These are phyloP conservation scores for Geotrypetes seraphini DNA, from an alignment of 2,797 vertebrate species.

Conservation along the genomic window DNA sequence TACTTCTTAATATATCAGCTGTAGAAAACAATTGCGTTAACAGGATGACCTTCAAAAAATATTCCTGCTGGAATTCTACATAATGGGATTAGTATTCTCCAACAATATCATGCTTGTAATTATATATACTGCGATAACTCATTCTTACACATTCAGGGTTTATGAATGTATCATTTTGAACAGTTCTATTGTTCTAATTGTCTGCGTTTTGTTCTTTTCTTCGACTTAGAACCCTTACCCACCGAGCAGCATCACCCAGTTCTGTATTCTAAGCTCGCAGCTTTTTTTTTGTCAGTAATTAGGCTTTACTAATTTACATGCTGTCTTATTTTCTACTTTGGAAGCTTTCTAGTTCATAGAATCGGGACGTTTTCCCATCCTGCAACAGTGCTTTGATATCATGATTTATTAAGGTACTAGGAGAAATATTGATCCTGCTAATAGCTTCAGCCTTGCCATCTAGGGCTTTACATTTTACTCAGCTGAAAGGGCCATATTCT, in stretches of 20 bases:
- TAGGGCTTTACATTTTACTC: conserved; percentile 55
- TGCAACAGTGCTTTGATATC: conserved; percentile 49
- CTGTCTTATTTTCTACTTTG: conserved; percentile 45
- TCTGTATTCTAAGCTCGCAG: conserved; percentile 26
- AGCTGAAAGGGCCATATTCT: conserved; percentile 45
- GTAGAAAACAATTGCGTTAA: too few species aligned
- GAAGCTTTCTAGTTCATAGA: conserved; percentile 35
- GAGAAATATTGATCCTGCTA: conserved; percentile 61
- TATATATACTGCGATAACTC: too few species aligned
- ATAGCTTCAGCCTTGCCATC: conserved; percentile 55
- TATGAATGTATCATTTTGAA: too few species aligned
- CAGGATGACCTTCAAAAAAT: too few species aligned
- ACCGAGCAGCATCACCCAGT: conserved; percentile 24
- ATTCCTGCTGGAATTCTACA: too few species aligned
- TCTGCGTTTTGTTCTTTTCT: conserved; percentile 36
- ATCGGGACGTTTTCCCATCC: conserved; percentile 49
- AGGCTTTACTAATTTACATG: conserved; percentile 51
- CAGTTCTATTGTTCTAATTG: too few species aligned
- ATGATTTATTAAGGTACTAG: conserved; percentile 62
- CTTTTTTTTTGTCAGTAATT: conserved; percentile 47
- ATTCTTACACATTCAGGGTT: too few species aligned
- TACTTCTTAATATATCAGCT: too few species aligned
- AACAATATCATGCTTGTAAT: too few species aligned
- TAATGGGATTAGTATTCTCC: too few species aligned
- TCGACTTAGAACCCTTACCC: conserved; percentile 38